Percentiles rank a stretch among this genome's conserved stretches.
Evolutionary conservation across 2,797 vertebrate species (phyloP).

Genomic region (Cheirogaleus major): DNA sequence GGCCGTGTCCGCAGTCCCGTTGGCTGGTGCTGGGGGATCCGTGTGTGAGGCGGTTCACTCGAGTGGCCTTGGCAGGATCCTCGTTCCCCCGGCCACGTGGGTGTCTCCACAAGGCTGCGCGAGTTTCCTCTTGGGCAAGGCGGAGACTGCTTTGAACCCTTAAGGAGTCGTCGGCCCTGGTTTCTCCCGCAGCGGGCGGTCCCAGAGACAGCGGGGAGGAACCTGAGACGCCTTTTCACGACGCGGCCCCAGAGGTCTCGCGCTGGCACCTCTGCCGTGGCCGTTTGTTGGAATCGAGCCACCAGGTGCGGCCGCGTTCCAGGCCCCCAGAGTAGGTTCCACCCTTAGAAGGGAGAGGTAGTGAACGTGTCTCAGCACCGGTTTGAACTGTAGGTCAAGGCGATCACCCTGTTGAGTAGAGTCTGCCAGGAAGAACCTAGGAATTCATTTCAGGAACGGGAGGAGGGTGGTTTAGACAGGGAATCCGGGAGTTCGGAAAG

Average conservation of each 20-base stretch:
- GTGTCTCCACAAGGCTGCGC: background rate
- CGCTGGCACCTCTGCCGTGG: background rate
- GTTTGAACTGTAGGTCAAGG: background rate
- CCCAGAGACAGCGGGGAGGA: background rate
- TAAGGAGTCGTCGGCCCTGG: background rate
- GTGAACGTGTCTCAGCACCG: background rate
- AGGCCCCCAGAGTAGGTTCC: background rate
- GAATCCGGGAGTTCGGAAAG: background rate
- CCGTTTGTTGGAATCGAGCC: background rate
- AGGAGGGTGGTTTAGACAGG: background rate
- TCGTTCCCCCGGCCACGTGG: background rate
- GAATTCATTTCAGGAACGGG: background rate
- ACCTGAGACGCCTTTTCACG: background rate
- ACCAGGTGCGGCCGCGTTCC: background rate
- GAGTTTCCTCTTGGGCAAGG: background rate
- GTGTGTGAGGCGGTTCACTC: background rate
- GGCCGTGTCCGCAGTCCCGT: background rate
- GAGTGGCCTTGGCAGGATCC: background rate
- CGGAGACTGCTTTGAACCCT: background rate
- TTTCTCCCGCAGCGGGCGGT: background rate
- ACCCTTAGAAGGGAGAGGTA: background rate
- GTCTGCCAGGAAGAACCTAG: background rate
- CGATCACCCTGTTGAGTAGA: background rate
- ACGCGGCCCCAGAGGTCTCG: background rate
- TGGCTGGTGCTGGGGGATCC: background rate